These are phyloP conservation scores for Malthinus seriepunctatus DNA, from an alignment of 2,888 invertebrate genomes.

Conservation along the genomic window DNA sequence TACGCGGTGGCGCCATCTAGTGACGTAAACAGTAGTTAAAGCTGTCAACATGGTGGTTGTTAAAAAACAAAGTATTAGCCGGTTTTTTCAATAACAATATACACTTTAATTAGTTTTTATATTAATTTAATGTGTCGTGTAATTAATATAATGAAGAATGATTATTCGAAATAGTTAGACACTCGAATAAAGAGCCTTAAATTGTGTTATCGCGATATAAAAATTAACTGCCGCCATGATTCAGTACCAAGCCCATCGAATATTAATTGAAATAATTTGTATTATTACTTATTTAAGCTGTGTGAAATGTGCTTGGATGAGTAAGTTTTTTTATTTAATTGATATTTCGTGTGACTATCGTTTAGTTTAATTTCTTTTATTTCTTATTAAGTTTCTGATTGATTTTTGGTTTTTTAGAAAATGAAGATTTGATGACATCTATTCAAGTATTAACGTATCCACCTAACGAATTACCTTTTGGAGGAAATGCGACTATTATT, in stretches of 20 bases:
- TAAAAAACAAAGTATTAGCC: constrained; percentile 4
- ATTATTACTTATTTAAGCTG: constrained; percentile 38
- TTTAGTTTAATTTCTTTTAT: constrained; percentile 7
- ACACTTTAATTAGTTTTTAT: no score
- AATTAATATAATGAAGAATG: no score
- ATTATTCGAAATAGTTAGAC: no score
- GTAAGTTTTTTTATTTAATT: constrained; percentile 40
- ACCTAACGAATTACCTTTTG: constrained; percentile 50
- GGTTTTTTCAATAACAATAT: not conserved
- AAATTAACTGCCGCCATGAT: constrained; percentile 47
- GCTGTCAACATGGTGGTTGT: constrained; percentile 2
- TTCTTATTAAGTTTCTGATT: constrained; percentile 16
- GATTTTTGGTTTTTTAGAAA: constrained; percentile 23
- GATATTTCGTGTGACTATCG: not conserved
- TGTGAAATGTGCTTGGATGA: constrained; percentile 45
- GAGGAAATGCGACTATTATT: constrained; percentile 58
- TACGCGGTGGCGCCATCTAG: not conserved
- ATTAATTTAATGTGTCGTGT: no score
- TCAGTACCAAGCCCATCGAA: constrained; percentile 53
- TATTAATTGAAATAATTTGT: constrained; percentile 44
- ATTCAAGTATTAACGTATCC: constrained; percentile 49
- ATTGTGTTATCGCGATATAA: not conserved
- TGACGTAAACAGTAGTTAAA: not conserved
- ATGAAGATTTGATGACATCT: constrained; percentile 47
- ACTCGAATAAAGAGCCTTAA: no score